Percentiles rank a stretch among this genome's conserved stretches.
phyloP scores from a whole-genome alignment of 2,797 vertebrate genomes.

The Pseudochromis fuscus region DNA sequence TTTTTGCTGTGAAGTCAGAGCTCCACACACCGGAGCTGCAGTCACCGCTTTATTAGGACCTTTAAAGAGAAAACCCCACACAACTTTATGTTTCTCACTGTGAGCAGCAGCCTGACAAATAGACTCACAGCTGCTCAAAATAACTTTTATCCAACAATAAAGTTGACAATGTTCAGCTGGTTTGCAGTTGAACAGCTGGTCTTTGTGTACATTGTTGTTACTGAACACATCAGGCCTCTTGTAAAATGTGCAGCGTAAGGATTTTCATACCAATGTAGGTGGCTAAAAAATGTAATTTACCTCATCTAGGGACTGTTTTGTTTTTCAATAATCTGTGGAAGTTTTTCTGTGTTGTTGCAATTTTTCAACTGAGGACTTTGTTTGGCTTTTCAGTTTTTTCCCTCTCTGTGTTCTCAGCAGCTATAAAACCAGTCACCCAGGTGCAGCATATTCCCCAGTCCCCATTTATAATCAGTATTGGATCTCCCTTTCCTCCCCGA shows the following conservation, averaged over 20 bases:
- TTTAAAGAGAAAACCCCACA: constrained; percentile 12
- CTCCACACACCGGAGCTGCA: constrained; percentile 16
- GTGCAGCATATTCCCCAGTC: constrained; percentile 14
- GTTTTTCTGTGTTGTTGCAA: constrained; percentile 18
- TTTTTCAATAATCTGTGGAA: not conserved
- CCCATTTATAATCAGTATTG: constrained; percentile 42
- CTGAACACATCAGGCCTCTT: constrained; percentile 7
- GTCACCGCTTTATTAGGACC: constrained; percentile 21
- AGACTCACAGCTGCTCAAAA: constrained; percentile 52
- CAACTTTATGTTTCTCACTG: constrained; percentile 33
- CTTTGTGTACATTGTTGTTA: constrained; percentile 7
- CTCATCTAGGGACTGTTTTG: not conserved
- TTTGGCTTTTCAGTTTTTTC: constrained; percentile 8
- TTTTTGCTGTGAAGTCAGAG: not conserved
- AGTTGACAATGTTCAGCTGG: constrained; percentile 1
- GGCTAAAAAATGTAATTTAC: not conserved
- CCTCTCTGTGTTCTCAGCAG: constrained; percentile 26
- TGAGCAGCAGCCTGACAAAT: constrained; percentile 35
- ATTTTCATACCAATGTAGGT: constrained; percentile 1
- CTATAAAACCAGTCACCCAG: constrained; percentile 54
- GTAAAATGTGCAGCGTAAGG: constrained; percentile 14
- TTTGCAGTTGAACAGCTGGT: constrained; percentile 37
- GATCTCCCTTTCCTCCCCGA: constrained; percentile 33
- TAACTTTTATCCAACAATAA: constrained; percentile 39
- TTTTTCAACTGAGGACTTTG: constrained; percentile 25